phyloP scores from a whole-genome alignment of 92 coral and sea anemone genomes.

The Palythoa grandiflora region DNA sequence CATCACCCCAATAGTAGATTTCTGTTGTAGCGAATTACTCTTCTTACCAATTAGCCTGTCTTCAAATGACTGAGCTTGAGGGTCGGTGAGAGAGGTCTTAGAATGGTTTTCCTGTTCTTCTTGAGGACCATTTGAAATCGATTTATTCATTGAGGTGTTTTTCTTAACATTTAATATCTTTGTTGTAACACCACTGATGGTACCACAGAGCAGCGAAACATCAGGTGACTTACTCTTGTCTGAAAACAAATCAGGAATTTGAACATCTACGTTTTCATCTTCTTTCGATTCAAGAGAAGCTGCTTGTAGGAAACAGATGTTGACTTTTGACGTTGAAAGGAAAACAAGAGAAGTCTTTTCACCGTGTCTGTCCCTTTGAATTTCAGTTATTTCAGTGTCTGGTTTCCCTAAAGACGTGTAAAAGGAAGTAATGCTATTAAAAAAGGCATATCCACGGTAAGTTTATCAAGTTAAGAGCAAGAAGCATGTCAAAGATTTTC shows the following conservation, averaged over 20 bases:
- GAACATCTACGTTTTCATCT: constrained; percentile 18
- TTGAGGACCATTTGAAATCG: neutral
- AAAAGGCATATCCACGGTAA: neutral
- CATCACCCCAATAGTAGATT: constrained; percentile 68
- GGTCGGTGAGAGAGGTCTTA: constrained; percentile 43
- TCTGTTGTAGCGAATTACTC: neutral
- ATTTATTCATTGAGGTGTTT: constrained; percentile 30
- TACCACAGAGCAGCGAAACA: constrained; percentile 78
- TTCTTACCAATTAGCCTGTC: constrained; percentile 34
- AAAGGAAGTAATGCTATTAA: neutral
- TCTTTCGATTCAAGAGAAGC: constrained; percentile 64
- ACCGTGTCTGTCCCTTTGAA: constrained; percentile 50
- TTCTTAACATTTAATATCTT: constrained; percentile 66
- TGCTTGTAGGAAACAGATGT: constrained; percentile 91
- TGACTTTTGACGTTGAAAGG: constrained; percentile 86
- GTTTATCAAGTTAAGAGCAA: neutral
- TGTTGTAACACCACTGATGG: constrained; percentile 75
- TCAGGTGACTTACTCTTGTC: constrained; percentile 56
- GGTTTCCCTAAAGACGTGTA: constrained; percentile 21
- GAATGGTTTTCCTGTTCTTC: neutral
- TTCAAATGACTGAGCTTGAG: constrained; percentile 14
- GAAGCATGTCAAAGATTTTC: neutral
- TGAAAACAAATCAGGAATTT: constrained; percentile 44
- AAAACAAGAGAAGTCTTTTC: constrained; percentile 67
- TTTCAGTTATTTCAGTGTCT: neutral